A percentile compares a stretch with the other conserved stretches of the same genome.
Conservation (phyloP, 2,797 vertebrate species). For the Lerista edwardsae region DNA sequence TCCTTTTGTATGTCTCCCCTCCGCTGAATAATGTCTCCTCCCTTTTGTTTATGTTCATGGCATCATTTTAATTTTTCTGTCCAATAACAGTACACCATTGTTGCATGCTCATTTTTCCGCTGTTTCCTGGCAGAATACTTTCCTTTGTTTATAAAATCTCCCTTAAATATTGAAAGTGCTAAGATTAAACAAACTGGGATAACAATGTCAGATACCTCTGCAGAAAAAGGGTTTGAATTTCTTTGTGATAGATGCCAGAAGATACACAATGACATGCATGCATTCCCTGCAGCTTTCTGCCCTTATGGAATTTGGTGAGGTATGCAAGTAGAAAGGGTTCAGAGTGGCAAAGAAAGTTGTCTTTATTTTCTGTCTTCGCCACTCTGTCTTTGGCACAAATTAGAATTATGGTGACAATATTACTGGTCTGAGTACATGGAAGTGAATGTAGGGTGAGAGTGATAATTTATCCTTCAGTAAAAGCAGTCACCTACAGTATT, state of each 20-base stretch:
- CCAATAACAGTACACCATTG: background rate
- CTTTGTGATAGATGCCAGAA: slow-evolving; percentile 33
- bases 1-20: slow-evolving; percentile 10
- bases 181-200: slow-evolving; percentile 3
- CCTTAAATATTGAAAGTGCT: background rate
- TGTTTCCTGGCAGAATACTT: slow-evolving; percentile 17
- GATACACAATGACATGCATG: background rate
- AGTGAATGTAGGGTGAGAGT: slow-evolving; percentile 35
- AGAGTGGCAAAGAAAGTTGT: background rate
- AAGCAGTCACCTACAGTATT: slow-evolving; percentile 12
- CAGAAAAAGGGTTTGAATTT: slow-evolving; percentile 15
- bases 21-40: slow-evolving; percentile 12
- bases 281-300: slow-evolving; percentile 27
- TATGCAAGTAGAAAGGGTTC: slow-evolving; percentile 28
- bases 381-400: slow-evolving; percentile 18
- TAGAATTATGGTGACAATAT: slow-evolving; percentile 48
- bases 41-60: slow-evolving; percentile 24
- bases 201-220: background rate
- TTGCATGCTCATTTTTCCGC: background rate
- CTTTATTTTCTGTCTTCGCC: too few species aligned
- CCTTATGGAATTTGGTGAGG: slow-evolving; percentile 1
- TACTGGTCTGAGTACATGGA: slow-evolving; percentile 14
- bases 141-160: slow-evolving; percentile 4
- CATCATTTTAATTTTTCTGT: background rate
- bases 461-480: slow-evolving; percentile 44